Percentiles rank a stretch among this genome's conserved stretches.
Conservation (phyloP, 2,113 vertebrate species). For the Anoplopoma fimbria region DNA sequence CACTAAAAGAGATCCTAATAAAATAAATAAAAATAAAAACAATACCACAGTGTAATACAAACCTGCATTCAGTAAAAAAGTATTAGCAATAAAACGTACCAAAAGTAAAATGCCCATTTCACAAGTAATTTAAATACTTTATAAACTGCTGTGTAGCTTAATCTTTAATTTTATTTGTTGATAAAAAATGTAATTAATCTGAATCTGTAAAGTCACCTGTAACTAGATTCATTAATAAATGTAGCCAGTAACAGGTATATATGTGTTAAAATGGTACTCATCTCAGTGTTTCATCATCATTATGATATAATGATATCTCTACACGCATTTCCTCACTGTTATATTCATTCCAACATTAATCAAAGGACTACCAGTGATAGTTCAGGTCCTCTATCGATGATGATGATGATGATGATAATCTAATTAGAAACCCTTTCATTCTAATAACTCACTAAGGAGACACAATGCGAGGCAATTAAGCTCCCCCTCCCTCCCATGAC, state of each 20-base stretch:
- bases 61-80: neutral
- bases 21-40: neutral
- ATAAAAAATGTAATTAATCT: too few relatives aligned
- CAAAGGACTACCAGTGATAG: neutral
- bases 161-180: neutral
- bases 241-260: neutral
- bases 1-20: neutral
- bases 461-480: conserved; percentile 31
- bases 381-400: neutral
- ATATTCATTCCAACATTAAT: neutral
- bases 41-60: neutral
- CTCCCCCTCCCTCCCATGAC: neutral
- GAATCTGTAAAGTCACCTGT: neutral
- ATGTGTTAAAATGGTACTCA: neutral
- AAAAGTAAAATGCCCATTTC: neutral
- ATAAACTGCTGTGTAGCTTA: neutral
- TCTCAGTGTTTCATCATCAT: neutral
- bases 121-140: neutral
- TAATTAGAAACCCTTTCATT: conserved; percentile 31
- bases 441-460: conserved; percentile 29
- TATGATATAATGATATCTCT: neutral
- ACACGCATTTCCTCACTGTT: rapidly evolving
- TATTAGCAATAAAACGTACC: neutral
- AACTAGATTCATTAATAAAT: neutral
- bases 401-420: conserved; percentile 43